These are phyloP conservation scores for Anthopleura xanthogrammica DNA, from an alignment of 92 coral and sea anemone genomes.

Conservation along the genomic window DNA sequence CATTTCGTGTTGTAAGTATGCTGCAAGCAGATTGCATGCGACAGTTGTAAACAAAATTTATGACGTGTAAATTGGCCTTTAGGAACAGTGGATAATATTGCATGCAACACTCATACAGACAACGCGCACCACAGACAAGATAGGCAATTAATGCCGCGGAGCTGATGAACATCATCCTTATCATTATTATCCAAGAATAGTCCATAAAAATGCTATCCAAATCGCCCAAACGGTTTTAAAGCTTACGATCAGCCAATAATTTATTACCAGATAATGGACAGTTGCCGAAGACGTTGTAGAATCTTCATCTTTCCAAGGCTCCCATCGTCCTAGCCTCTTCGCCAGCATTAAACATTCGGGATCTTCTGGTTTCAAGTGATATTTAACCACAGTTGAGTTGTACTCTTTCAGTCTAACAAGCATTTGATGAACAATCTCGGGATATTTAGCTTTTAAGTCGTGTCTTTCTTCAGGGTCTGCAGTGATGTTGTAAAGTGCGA, in stretches of 20 bases:
- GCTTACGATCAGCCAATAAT: not conserved
- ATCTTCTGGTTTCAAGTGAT: slow-evolving; percentile 26
- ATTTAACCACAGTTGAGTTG: slow-evolving; percentile 20
- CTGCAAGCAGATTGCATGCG: no score
- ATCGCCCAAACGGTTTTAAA: not conserved
- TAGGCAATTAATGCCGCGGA: no score
- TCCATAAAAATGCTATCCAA: not conserved
- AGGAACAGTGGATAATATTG: no score
- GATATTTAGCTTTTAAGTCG: slow-evolving; percentile 38
- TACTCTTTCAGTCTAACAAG: slow-evolving; percentile 30
- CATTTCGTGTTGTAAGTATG: no score
- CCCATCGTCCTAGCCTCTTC: slow-evolving; percentile 26
- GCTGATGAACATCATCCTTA: no score
- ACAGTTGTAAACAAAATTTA: no score
- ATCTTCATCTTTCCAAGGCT: slow-evolving; percentile 39
- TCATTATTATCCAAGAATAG: not conserved
- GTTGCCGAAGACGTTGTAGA: not conserved
- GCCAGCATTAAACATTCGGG: slow-evolving; percentile 25
- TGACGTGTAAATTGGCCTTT: no score
- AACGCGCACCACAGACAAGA: no score
- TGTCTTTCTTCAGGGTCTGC: slow-evolving; percentile 56
- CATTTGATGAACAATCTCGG: slow-evolving; percentile 39
- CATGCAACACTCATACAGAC: no score
- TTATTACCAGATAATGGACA: not conserved
- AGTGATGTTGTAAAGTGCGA: slow-evolving; percentile 50